These are phyloP conservation scores for Creontiades dilutus DNA, from an alignment of 2,888 invertebrate genomes.

Conservation along the genomic window DNA sequence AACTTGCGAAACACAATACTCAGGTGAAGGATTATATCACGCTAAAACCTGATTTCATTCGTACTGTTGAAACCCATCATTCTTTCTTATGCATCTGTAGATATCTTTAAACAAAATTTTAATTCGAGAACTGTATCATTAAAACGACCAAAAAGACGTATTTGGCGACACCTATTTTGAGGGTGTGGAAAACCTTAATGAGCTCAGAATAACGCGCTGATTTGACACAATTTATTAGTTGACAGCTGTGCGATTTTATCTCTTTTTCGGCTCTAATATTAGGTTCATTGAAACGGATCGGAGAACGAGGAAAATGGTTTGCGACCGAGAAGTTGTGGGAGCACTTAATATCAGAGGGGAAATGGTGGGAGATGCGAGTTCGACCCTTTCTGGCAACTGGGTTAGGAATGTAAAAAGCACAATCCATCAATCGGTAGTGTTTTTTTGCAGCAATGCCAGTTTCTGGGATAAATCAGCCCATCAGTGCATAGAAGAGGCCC, in stretches of 20 bases:
- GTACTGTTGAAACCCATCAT: too few relatives aligned
- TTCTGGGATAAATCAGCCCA: conserved; percentile 57
- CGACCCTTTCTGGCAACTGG: conserved; percentile 23
- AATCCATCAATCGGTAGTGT: conserved; percentile 42
- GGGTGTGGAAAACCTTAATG: conserved; percentile 49
- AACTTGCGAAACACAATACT: too few relatives aligned
- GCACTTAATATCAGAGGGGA: neutral
- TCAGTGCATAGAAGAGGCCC: neutral
- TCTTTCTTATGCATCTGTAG: neutral
- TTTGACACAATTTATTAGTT: conserved; percentile 46
- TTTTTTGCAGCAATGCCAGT: conserved; percentile 53
- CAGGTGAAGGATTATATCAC: too few relatives aligned
- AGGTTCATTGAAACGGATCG: conserved; percentile 24
- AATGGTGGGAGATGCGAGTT: neutral
- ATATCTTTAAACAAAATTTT: neutral
- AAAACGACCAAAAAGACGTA: conserved; percentile 78
- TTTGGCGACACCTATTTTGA: conserved; percentile 1
- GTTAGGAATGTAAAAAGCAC: conserved; percentile 49
- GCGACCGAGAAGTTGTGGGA: conserved; percentile 11
- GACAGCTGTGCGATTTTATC: conserved; percentile 54
- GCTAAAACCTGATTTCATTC: too few relatives aligned
- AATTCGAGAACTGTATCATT: neutral
- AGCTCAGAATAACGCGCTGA: conserved; percentile 35
- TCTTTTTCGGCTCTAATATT: conserved; percentile 20
- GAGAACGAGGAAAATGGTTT: neutral